Base-by-base conservation (phyloP, 1,140 invertebrate species). In the Ceratoteleas bidentatus region DNA sequence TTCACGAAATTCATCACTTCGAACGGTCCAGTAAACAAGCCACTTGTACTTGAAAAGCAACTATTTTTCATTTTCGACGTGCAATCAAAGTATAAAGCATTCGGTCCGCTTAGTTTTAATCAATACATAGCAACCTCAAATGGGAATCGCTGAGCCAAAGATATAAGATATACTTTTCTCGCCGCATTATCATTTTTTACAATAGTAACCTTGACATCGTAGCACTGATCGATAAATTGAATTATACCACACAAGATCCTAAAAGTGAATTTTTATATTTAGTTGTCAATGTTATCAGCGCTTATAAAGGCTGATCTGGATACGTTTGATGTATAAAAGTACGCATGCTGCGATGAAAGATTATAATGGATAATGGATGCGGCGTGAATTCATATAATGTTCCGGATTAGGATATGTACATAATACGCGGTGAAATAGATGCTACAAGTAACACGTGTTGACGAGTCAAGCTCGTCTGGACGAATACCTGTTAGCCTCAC, bases 401-500 rank as follows among this genome's bases (percentile, higher is more conserved):
- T 16, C 24, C 7, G 13, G 24, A 24, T 16, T 50, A 50, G 8
- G 49, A 40, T 40, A 11, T 40, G 36, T 40, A 40, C 10, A 36
- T 36, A 62, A 60, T 60, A 53, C 43, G 50, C 64, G 6, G n/a
- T 43, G 49, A 75, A 64, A 61, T 68, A 78, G 69, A 76, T 64
- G 75, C 70, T 53, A 66, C 68, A 57, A 78, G 70, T 80, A 84
- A 81, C 82, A 85, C 83, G 81, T 84, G 82, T 81, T 76, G 76
- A 78, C 58, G 77, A 75, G 75, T n/a, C n/a, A n/a, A n/a, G n/a
- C n/a, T n/a, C n/a, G n/a, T n/a, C n/a, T n/a, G n/a, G n/a, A n/a
- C n/a, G 64, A 60, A 66, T 85, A 85, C 85, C 86, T 86, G 83
- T 87, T 85, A 87, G 58, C 78, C 84, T 85, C 72, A 84, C 83